Evolutionary conservation across 1,140 invertebrate species (phyloP), one percentile per base, ranked within the genome.

Genomic region (Caenorhabditis tropicalis): DNA sequence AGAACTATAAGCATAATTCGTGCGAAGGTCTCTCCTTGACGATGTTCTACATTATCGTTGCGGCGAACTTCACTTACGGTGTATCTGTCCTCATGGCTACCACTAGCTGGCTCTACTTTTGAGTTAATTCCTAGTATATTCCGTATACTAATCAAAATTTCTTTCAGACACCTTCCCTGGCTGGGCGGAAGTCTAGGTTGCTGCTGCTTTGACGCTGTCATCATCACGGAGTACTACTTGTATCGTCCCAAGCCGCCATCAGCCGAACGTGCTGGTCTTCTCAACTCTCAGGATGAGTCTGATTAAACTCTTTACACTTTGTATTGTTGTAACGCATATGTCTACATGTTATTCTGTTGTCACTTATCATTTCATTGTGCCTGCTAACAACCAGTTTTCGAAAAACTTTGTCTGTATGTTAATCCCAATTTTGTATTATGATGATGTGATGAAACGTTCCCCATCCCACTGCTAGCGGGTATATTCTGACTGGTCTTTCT

Each of bases 1-100:
- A 91, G 36, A 91, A 91, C 74, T 91, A 91, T 60, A 88, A 90
- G 79, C 70, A 48, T n/a, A 33, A 29, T 24, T 74, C 58, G 21
- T 84, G 83, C 48, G 83, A 84, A 56, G 83, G 83, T 10, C 87
- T 91, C 31, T 91, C 90, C 7, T 33, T 91, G 31, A 79, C 86
- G 16, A 91, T 91, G 90, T 91, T 91, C 81, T 91, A 90, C 86
- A 91, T 91, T 46, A 91, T 91, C 65, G 87, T 91, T n/a, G 79
- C 87, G 7, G 90, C 90, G 2, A 91, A 91, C 74, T 80, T 91
- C n/a, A 91, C 90, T 9, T 91, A 91, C 53, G 90, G 86, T 2
- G 33, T 82, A 7, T 89, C 83, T 16, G 83, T 90, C 12, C 70
- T 90, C 7, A 65, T 90, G 27, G 90, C 89, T 39, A n/a, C n/a